Conservation (phyloP, 2,888 invertebrate species). For the Agrilus mali region DNA sequence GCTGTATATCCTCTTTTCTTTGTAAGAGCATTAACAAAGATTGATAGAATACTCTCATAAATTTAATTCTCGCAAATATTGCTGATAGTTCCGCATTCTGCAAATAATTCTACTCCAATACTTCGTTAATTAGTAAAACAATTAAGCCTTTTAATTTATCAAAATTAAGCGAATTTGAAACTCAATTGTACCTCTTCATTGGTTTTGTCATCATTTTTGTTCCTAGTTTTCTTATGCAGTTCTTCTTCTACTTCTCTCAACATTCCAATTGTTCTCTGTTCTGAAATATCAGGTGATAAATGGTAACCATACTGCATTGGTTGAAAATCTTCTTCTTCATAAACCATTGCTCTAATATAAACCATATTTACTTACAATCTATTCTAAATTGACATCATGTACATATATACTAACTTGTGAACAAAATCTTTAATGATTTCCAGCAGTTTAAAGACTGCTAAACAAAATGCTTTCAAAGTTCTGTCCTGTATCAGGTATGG, state of each 20-base stretch:
- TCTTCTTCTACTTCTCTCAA: conserved; percentile 88
- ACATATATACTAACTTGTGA: conserved; percentile 49
- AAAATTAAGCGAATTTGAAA: background rate
- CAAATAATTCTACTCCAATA: conserved; percentile 11
- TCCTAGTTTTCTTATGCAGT: conserved; percentile 54
- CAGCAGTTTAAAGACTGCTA: conserved; percentile 77
- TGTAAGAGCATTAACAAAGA: conserved; percentile 51
- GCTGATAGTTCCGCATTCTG: conserved; percentile 49
- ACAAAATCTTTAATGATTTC: conserved; percentile 83
- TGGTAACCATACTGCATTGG: conserved; percentile 83
- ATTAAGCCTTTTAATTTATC: background rate
- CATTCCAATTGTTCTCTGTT: conserved; percentile 67
- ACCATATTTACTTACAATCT: conserved; percentile 3
- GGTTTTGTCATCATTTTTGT: conserved; percentile 26
- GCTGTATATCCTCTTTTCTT: conserved; percentile 47
- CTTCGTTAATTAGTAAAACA: too few species aligned
- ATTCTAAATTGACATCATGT: conserved; percentile 5
- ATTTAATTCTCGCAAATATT: conserved; percentile 69
- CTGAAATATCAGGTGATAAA: conserved; percentile 68
- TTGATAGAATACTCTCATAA: conserved; percentile 77
- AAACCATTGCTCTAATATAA: conserved; percentile 59
- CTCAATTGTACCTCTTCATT: background rate
- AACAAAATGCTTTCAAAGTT: conserved; percentile 72
- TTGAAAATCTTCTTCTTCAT: conserved; percentile 95
- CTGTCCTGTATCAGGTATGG: conserved; percentile 75